phyloP scores from a whole-genome alignment of 2,797 vertebrate species.

The Mormyrops boulengeri region DNA sequence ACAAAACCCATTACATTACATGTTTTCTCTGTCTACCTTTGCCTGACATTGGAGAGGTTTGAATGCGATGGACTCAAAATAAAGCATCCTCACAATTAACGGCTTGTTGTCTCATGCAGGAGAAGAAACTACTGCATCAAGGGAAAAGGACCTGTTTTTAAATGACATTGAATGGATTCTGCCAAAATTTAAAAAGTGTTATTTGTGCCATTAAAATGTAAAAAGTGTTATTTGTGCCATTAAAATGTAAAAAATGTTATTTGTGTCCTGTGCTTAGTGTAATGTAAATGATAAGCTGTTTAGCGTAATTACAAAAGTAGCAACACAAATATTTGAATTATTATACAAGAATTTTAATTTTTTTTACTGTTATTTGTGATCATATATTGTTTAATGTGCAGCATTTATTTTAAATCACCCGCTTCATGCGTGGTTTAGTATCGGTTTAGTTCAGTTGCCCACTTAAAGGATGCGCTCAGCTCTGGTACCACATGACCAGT shows the following conservation, averaged over 20 bases:
- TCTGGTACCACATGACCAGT: neutral
- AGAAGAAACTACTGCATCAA: conserved; percentile 39
- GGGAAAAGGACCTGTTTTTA: conserved; percentile 21
- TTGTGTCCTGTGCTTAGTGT: too few relatives aligned
- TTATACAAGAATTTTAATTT: neutral
- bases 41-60: conserved; percentile 30
- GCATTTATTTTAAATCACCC: neutral
- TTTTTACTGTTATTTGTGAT: neutral
- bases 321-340: neutral
- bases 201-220: neutral
- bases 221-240: neutral
- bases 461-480: neutral
- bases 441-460: neutral
- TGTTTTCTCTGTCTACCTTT: conserved; percentile 18
- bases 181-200: neutral
- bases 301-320: neutral
- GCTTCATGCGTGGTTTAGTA: neutral
- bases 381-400: neutral
- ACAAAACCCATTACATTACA: conserved; percentile 25
- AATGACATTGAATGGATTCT: conserved; percentile 14
- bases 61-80: conserved; percentile 16
- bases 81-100: conserved; percentile 26
- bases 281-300: too few relatives aligned
- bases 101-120: conserved; percentile 31
- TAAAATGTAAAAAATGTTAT: too few relatives aligned